phyloP scores from a whole-genome alignment of 2,113 vertebrate genomes.

The Larimichthys polyactis region DNA sequence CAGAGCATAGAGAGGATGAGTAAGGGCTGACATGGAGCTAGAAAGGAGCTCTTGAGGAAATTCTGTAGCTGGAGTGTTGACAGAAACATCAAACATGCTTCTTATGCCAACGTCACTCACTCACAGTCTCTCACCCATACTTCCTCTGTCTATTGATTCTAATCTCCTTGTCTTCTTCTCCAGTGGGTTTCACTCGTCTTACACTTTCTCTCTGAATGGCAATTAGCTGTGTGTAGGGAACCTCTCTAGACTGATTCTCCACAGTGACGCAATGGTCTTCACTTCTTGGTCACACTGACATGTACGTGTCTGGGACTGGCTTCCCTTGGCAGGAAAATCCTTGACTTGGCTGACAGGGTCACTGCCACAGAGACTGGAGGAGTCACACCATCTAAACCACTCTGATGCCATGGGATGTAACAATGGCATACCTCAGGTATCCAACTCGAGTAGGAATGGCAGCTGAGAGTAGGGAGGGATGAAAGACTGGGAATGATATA shows the following conservation, averaged over 20 bases:
- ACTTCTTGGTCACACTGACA: conserved; percentile 26
- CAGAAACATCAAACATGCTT: conserved; percentile 59
- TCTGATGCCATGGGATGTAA: conserved; percentile 34
- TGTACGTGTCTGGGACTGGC: conserved; percentile 6
- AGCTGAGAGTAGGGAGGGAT: conserved; percentile 29
- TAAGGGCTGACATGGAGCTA: conserved; percentile 39
- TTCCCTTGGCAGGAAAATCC: conserved; percentile 29
- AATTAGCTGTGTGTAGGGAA: conserved; percentile 24
- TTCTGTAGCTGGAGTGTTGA: conserved; percentile 56
- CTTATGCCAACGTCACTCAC: conserved; percentile 50
- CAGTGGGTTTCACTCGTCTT: conserved; percentile 45
- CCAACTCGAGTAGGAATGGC: conserved; percentile 12
- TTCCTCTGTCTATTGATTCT: conserved; percentile 42
- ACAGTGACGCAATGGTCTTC: conserved; percentile 21
- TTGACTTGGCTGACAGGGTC: conserved; percentile 51
- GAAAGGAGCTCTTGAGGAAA: conserved; percentile 62
- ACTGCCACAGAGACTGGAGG: conserved; percentile 12
- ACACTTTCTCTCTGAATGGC: conserved; percentile 47
- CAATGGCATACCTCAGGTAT: not conserved
- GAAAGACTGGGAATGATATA: conserved; percentile 50
- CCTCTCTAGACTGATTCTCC: conserved; percentile 17
- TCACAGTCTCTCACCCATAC: not conserved
- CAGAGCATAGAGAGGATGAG: conserved; percentile 52
- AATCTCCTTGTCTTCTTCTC: conserved; percentile 45
- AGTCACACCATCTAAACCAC: conserved; percentile 42